Conservation (phyloP, 1,140 invertebrate species). For the Megalonaias nervosa region DNA sequence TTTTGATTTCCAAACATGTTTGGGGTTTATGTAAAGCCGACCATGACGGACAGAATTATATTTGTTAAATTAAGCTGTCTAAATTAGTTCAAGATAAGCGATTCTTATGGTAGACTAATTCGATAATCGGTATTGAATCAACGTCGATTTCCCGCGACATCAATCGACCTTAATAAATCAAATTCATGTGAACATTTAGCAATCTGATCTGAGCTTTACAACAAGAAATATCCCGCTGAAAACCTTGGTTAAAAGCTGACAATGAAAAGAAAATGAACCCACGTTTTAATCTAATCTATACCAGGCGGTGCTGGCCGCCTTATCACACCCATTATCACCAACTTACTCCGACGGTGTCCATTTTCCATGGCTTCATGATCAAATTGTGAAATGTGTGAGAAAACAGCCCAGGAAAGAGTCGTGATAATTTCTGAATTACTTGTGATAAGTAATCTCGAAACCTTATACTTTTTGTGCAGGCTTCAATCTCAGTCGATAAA, state of each 20-base stretch:
- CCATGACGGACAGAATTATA: too few relatives aligned
- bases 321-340: slow-evolving; percentile 18
- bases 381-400: too few relatives aligned
- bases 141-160: not conserved
- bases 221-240: slow-evolving; percentile 9
- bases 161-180: not conserved
- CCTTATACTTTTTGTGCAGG: too few relatives aligned
- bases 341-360: slow-evolving; percentile 33
- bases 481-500: too few relatives aligned
- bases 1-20: too few relatives aligned
- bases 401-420: too few relatives aligned
- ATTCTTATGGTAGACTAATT: not conserved
- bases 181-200: slow-evolving; percentile 8
- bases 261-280: slow-evolving; percentile 17
- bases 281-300: slow-evolving; percentile 27
- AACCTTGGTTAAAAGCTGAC: slow-evolving; percentile 19
- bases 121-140: not conserved
- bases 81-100: not conserved
- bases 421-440: too few relatives aligned
- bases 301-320: slow-evolving; percentile 19
- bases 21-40: too few relatives aligned
- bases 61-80: too few relatives aligned
- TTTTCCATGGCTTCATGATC: slow-evolving; percentile 15
- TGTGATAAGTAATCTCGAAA: too few relatives aligned
- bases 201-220: slow-evolving; percentile 8